phyloP scores from a whole-genome alignment of 2,797 vertebrate genomes.

The Danio tinwini region DNA sequence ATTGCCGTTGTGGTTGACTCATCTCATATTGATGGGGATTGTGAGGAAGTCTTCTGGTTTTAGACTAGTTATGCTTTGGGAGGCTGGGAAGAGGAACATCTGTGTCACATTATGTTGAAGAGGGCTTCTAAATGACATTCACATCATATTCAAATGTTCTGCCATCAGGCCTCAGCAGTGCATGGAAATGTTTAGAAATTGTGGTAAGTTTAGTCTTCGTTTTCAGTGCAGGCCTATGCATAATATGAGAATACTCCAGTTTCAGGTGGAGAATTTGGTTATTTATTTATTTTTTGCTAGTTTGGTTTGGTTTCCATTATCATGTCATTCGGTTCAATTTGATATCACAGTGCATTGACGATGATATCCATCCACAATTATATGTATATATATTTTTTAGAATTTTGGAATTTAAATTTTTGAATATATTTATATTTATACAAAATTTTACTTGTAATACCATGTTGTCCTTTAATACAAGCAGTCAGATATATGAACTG shows the following conservation, averaged over 20 bases:
- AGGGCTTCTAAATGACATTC: slow-evolving; percentile 55
- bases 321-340: no score
- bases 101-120: slow-evolving; percentile 10
- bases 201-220: not conserved
- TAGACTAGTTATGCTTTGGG: slow-evolving; percentile 71
- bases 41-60: slow-evolving; percentile 65
- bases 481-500: no score
- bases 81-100: slow-evolving; percentile 72
- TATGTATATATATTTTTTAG: no score
- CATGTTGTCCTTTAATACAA: no score
- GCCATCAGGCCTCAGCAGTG: not conserved
- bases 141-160: not conserved
- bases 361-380: no score
- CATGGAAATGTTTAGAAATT: not conserved
- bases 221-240: no score
- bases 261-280: not conserved
- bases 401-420: no score
- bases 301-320: no score
- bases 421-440: no score
- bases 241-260: not conserved
- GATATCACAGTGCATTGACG: no score
- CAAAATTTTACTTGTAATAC: no score
- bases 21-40: slow-evolving; percentile 83
- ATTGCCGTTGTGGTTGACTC: slow-evolving; percentile 90
- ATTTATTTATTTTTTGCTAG: not conserved